A percentile compares a stretch with the other conserved stretches of the same genome.
These are phyloP conservation scores for Drosophila mayaguana DNA, from an alignment of 2,888 invertebrate genomes.

Conservation along the genomic window DNA sequence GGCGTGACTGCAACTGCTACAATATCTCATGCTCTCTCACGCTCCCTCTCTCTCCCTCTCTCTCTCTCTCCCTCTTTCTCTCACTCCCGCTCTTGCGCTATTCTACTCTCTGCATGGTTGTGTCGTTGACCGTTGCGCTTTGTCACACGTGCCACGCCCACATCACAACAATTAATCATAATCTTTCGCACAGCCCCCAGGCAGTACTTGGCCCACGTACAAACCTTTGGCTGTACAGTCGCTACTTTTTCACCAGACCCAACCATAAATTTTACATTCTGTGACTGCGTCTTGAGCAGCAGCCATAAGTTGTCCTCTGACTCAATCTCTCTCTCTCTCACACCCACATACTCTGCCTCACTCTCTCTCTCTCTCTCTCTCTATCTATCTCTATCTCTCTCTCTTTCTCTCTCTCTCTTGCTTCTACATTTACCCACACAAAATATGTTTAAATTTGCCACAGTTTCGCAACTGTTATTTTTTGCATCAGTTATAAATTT, in stretches of 20 bases:
- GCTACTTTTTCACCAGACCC: slow-evolving; percentile 65
- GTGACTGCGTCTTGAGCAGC: slow-evolving; percentile 64
- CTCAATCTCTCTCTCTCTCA: not conserved
- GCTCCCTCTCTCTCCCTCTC: not conserved
- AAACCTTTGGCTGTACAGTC: slow-evolving; percentile 28
- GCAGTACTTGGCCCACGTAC: slow-evolving; percentile 68
- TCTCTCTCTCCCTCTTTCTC: not conserved
- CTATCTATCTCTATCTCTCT: not conserved
- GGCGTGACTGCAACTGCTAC: slow-evolving; percentile 39
- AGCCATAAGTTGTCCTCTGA: slow-evolving; percentile 70
- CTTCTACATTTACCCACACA: not conserved
- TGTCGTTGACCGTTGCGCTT: slow-evolving; percentile 69
- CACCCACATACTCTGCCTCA: not conserved
- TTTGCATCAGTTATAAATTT: slow-evolving; percentile 66
- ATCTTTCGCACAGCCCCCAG: slow-evolving; percentile 64
- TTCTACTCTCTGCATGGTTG: slow-evolving; percentile 31
- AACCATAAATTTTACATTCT: slow-evolving; percentile 75
- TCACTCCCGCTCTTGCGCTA: not conserved
- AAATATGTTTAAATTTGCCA: slow-evolving; percentile 72
- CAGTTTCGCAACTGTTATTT: slow-evolving; percentile 57
- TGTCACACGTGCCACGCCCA: slow-evolving; percentile 76
- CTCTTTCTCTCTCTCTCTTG: not conserved
- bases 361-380: not conserved
- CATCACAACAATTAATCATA: slow-evolving; percentile 74
- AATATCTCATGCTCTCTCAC: not conserved